A percentile compares a stretch with the other conserved stretches of the same genome.
These are phyloP conservation scores for Rhynchopsitta pachyrhyncha DNA, from an alignment of 2,113 vertebrate genomes.

Conservation along the genomic window DNA sequence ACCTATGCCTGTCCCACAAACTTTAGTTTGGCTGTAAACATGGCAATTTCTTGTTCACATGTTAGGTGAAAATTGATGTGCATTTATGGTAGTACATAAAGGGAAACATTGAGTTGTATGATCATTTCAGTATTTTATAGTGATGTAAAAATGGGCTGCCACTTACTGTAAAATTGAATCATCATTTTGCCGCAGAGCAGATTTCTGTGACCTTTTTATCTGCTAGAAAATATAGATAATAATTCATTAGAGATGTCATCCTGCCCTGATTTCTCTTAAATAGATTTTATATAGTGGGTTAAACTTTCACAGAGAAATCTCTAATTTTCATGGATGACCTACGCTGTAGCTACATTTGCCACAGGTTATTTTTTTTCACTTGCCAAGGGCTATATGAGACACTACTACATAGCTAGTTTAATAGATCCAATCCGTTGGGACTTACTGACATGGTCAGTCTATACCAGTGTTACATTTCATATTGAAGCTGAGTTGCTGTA, in stretches of 20 bases:
- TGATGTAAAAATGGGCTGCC: not conserved
- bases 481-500: conserved; percentile 16
- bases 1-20: not conserved
- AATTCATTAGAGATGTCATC: not conserved
- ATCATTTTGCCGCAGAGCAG: not conserved
- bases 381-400: not conserved
- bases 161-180: not conserved
- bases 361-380: not conserved
- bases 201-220: conserved; percentile 16
- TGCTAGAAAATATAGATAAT: conserved; percentile 7
- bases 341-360: not conserved
- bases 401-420: not conserved
- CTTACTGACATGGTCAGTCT: not conserved
- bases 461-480: conserved; percentile 36
- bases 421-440: conserved; percentile 24
- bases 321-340: conserved; percentile 14
- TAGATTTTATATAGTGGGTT: not conserved
- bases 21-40: not conserved
- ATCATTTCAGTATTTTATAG: conserved; percentile 12
- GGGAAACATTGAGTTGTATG: not conserved
- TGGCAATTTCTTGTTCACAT: not conserved
- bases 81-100: not conserved
- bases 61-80: not conserved
- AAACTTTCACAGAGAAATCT: conserved; percentile 2
- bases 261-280: conserved; percentile 27